Evolutionary conservation across 2,888 invertebrate species (phyloP).

Genomic region (Ophraella communa): DNA sequence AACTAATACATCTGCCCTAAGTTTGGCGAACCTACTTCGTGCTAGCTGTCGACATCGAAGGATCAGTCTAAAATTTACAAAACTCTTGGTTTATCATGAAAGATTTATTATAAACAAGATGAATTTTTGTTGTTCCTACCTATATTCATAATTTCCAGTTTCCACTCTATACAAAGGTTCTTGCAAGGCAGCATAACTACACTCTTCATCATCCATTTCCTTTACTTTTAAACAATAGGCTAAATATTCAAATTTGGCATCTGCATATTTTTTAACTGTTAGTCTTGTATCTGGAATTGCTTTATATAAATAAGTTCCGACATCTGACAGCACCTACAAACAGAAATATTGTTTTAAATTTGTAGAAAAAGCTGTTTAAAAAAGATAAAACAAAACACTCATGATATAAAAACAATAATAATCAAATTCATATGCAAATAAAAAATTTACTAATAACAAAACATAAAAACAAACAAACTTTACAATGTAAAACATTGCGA

Average conservation of each 20-base stretch:
- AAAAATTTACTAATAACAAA: too few species aligned
- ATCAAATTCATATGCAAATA: too few species aligned
- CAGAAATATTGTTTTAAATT: too few species aligned
- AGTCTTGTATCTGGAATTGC: constrained; percentile 98
- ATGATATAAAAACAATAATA: too few species aligned
- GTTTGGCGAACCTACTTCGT: constrained; percentile 79
- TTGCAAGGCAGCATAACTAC: constrained; percentile 88
- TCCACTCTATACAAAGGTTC: constrained; percentile 98
- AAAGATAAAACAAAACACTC: too few species aligned
- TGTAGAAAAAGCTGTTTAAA: too few species aligned
- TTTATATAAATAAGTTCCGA: constrained; percentile 96
- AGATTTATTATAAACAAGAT: too few species aligned
- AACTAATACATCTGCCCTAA: constrained; percentile 90
- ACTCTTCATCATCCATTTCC: constrained; percentile 99
- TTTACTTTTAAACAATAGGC: constrained; percentile 99
- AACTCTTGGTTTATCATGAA: too few species aligned
- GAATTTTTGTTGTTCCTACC: constrained; percentile 57
- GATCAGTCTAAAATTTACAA: constrained; percentile 71
- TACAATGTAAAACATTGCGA: too few species aligned
- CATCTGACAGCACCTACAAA: constrained; percentile 84
- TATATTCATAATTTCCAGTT: constrained; percentile 99
- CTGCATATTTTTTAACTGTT: constrained; percentile 97
- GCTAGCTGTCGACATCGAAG: constrained; percentile 96
- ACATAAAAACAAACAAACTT: too few species aligned
- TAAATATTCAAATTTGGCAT: constrained; percentile 98